Percentiles rank a stretch among this genome's conserved stretches.
Evolutionary conservation across 2,888 invertebrate species (phyloP).

Genomic region (Cheilosia grossa): DNA sequence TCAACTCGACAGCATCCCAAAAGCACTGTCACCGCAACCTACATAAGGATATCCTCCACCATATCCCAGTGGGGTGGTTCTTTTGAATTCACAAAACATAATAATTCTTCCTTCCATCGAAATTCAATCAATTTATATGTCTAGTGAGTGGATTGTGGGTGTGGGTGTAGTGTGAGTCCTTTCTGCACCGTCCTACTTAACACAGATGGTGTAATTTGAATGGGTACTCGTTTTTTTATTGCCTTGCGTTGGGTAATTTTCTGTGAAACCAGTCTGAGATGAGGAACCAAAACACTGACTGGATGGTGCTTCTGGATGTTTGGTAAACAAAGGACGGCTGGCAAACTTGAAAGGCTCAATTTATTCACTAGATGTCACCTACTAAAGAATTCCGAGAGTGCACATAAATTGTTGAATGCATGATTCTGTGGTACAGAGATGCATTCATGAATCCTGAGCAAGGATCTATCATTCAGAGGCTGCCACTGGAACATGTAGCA

Average conservation of each 20-base stretch:
- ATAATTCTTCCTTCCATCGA: constrained; percentile 65
- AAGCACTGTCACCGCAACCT: constrained; percentile 26
- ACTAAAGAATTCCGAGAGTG: constrained; percentile 71
- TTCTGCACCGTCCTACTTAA: neutral
- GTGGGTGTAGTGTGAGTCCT: constrained; percentile 1
- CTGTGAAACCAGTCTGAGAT: constrained; percentile 39
- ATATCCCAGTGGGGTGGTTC: constrained; percentile 18
- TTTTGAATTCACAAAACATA: constrained; percentile 73
- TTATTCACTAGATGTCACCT: constrained; percentile 73
- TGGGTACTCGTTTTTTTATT: constrained; percentile 9
- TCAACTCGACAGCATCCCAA: constrained; percentile 36
- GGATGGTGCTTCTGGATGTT: constrained; percentile 11
- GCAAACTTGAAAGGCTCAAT: constrained; percentile 53
- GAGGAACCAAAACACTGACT: constrained; percentile 2
- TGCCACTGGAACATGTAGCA: constrained; percentile 59
- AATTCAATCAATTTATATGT: constrained; percentile 70
- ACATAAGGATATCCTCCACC: neutral
- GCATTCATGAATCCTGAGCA: constrained; percentile 68
- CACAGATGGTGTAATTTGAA: constrained; percentile 43
- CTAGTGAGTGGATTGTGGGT: constrained; percentile 2
- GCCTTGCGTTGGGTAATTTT: constrained; percentile 40
- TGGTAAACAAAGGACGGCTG: constrained; percentile 50
- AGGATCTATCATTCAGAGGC: constrained; percentile 67
- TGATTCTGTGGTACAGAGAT: constrained; percentile 60
- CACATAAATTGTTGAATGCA: constrained; percentile 75